Conservation (phyloP, 2,797 vertebrate genomes). For the Nannoperca obscura region DNA sequence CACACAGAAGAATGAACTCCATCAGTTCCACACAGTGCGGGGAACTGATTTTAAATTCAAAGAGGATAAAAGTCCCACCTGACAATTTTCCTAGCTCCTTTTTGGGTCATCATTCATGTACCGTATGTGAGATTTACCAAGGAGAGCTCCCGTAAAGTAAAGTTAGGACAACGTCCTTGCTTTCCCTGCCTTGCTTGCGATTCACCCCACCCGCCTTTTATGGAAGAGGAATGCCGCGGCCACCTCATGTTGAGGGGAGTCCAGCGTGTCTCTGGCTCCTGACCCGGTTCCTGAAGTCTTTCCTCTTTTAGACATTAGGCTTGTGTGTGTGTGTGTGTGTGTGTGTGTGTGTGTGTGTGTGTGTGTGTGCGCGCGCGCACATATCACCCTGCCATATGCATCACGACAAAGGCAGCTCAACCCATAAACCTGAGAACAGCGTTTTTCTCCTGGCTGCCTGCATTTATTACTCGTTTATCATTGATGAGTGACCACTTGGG, state of each 20-base stretch:
- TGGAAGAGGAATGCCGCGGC: conserved; percentile 53
- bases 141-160: background rate
- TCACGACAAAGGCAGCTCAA: conserved; percentile 18
- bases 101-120: conserved; percentile 14
- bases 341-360: background rate
- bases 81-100: conserved; percentile 7
- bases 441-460: conserved; percentile 35
- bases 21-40: background rate
- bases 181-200: conserved; percentile 24
- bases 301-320: conserved; percentile 4
- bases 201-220: conserved; percentile 56
- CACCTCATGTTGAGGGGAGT: conserved; percentile 27
- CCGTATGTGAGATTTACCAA: conserved; percentile 10
- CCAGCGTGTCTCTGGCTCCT: conserved; percentile 19
- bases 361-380: background rate
- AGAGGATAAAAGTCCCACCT: background rate
- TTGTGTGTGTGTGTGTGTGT: background rate
- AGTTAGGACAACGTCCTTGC: background rate
- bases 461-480: conserved; percentile 54
- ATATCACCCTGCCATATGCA: conserved; percentile 34
- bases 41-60: background rate
- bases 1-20: conserved; percentile 5
- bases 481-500: conserved; percentile 46
- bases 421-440: conserved; percentile 47
- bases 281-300: conserved; percentile 6